Percentiles rank a stretch among this genome's conserved stretches.
Conservation (phyloP, 2,797 vertebrate species). For the Danio albolineatus region DNA sequence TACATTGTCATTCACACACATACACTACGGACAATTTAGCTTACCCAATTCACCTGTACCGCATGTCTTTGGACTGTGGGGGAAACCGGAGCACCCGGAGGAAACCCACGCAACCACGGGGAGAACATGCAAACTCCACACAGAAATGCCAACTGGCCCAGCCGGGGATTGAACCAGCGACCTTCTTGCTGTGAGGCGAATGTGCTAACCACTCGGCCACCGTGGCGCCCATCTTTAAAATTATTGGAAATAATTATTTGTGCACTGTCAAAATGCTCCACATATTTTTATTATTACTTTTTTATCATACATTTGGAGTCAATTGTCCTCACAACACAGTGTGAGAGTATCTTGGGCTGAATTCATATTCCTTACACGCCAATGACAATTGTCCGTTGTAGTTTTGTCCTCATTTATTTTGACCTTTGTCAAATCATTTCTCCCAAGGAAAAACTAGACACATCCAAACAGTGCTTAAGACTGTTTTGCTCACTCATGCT, state of each 20-base stretch:
- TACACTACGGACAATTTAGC: too few relatives aligned
- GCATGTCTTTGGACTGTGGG: too few relatives aligned
- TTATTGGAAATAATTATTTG: neutral
- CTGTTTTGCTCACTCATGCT: constrained; percentile 28
- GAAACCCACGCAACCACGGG: too few relatives aligned
- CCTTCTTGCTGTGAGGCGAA: too few relatives aligned
- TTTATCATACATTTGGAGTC: neutral
- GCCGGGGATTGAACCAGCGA: too few relatives aligned
- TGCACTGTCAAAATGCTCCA: neutral
- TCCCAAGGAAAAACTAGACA: neutral
- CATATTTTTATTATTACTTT: neutral
- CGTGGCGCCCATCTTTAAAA: too few relatives aligned
- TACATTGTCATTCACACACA: too few relatives aligned
- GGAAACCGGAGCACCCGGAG: too few relatives aligned
- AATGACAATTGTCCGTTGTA: neutral
- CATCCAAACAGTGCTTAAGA: constrained; percentile 15
- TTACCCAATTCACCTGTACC: too few relatives aligned
- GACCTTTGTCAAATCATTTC: neutral
- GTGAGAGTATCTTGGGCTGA: neutral
- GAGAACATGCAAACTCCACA: too few relatives aligned
- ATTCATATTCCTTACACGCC: neutral
- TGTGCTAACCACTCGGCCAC: too few relatives aligned
- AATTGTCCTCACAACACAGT: neutral
- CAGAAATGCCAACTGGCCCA: too few relatives aligned
- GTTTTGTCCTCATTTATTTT: neutral